phyloP scores from a whole-genome alignment of 2,797 vertebrate genomes.

The Enteromius argenteus region DNA sequence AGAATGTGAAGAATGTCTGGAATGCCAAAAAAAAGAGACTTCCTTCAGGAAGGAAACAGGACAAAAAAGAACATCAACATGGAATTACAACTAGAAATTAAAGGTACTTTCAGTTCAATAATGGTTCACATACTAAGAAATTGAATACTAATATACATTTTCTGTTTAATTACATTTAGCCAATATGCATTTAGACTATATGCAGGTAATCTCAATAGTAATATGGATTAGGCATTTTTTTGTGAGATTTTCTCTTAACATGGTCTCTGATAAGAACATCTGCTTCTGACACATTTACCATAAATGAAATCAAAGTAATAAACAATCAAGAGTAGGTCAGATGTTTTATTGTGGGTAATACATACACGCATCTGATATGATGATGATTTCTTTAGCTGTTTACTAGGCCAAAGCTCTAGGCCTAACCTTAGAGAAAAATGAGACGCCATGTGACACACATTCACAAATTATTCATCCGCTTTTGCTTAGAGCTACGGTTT shows the following conservation, averaged over 20 bases:
- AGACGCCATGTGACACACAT: slow-evolving; percentile 58
- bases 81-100: slow-evolving; percentile 1
- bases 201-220: neutral
- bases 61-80: slow-evolving; percentile 6
- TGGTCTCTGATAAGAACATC: neutral
- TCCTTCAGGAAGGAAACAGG: slow-evolving; percentile 45
- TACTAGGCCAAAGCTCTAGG: slow-evolving; percentile 11
- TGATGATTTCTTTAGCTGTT: neutral
- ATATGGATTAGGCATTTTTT: neutral
- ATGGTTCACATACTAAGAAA: neutral
- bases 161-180: neutral
- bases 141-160: neutral
- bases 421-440: slow-evolving; percentile 42
- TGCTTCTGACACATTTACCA: neutral
- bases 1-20: slow-evolving; percentile 42
- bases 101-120: slow-evolving; percentile 9
- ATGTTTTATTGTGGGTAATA: neutral
- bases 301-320: neutral
- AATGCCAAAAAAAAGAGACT: slow-evolving; percentile 44
- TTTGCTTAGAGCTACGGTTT: slow-evolving; percentile 37
- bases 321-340: neutral
- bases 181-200: neutral
- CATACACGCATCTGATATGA: neutral
- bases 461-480: slow-evolving; percentile 64
- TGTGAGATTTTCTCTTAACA: neutral